Percentiles rank a stretch among this genome's conserved stretches.
Evolutionary conservation across 2,113 vertebrate genomes (phyloP).

Genomic region (Laticauda colubrina): DNA sequence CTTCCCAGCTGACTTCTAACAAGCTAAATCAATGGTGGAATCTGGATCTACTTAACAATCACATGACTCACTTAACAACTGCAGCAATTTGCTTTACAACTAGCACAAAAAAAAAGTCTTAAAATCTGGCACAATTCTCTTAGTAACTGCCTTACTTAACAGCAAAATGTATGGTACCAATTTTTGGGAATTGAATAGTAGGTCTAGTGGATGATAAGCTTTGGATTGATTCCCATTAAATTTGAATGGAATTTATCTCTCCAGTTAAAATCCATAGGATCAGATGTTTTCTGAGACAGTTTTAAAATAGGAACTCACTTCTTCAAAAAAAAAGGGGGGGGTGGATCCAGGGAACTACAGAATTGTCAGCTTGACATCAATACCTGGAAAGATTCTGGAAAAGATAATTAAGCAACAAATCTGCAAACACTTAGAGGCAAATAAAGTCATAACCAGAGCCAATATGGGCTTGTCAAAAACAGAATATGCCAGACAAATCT

Average conservation of each 20-base stretch:
- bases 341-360: background rate
- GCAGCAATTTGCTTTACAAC: background rate
- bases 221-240: background rate
- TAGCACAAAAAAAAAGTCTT: background rate
- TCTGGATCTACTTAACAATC: background rate
- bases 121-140: background rate
- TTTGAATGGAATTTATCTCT: background rate
- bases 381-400: background rate
- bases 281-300: background rate
- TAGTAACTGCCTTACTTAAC: background rate
- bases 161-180: background rate
- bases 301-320: background rate
- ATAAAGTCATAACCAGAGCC: background rate
- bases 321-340: background rate
- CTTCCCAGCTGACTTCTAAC: background rate
- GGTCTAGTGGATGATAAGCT: background rate
- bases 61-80: background rate
- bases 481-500: background rate
- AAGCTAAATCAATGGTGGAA: background rate
- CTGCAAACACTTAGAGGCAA: background rate
- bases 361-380: background rate
- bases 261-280: background rate
- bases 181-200: background rate
- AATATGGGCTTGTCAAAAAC: background rate
- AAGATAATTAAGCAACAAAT: background rate